phyloP scores from a whole-genome alignment of 2,113 vertebrate species.

The Mirounga angustirostris region DNA sequence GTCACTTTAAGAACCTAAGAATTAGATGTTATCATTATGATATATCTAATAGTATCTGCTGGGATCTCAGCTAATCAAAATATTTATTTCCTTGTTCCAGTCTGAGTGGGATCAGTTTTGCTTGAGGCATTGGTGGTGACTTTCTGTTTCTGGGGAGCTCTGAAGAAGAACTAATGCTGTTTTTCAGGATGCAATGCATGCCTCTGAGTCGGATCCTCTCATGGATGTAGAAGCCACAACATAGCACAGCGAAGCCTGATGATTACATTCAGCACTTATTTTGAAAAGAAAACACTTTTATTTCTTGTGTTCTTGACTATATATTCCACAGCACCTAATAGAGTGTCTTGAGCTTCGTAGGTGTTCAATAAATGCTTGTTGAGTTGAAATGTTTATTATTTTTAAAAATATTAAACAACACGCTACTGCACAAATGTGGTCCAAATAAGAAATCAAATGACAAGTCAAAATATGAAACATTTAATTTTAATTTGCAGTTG shows the following conservation, averaged over 20 bases:
- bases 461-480: background rate
- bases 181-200: background rate
- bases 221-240: background rate
- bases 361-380: background rate
- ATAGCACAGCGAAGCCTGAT: background rate
- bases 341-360: background rate
- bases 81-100: slow-evolving; percentile 76
- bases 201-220: background rate
- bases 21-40: background rate
- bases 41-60: slow-evolving; percentile 61
- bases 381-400: background rate
- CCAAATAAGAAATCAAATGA: background rate
- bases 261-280: background rate
- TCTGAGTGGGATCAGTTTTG: slow-evolving; percentile 72
- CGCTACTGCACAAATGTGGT: background rate
- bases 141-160: slow-evolving; percentile 74
- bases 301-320: background rate
- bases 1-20: background rate
- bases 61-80: slow-evolving; percentile 77
- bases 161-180: background rate
- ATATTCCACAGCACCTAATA: background rate
- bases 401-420: background rate
- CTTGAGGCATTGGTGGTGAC: slow-evolving; percentile 55
- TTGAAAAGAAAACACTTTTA: background rate
- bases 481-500: background rate